Evolutionary conservation across 2,888 invertebrate genomes (phyloP).

Genomic region (Geotrupes spiniger): DNA sequence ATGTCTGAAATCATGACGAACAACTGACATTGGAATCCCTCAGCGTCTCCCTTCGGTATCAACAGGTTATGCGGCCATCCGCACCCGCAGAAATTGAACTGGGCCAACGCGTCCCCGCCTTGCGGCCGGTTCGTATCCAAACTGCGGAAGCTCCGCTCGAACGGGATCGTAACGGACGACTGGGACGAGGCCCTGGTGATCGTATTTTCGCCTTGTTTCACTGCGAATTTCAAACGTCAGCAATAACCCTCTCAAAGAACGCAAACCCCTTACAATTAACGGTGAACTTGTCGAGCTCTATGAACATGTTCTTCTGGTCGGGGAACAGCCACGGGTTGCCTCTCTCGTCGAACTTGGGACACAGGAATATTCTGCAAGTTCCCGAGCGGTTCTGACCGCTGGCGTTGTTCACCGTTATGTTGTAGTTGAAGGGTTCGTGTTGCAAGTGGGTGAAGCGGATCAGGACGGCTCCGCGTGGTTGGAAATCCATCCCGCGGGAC

Average conservation of each 20-base stretch:
- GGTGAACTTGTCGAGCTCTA: slow-evolving; percentile 73
- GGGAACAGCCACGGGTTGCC: slow-evolving; percentile 58
- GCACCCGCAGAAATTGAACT: slow-evolving; percentile 83
- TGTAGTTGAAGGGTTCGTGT: slow-evolving; percentile 68
- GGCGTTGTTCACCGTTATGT: slow-evolving; percentile 43
- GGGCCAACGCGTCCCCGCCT: slow-evolving; percentile 53
- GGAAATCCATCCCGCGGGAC: slow-evolving; percentile 78
- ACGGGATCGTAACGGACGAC: slow-evolving; percentile 80
- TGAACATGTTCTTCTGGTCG: slow-evolving; percentile 64
- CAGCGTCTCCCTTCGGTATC: slow-evolving; percentile 66
- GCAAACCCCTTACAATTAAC: slow-evolving; percentile 57
- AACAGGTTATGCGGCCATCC: slow-evolving; percentile 86
- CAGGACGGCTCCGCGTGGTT: slow-evolving; percentile 70
- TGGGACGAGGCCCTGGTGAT: slow-evolving; percentile 65
- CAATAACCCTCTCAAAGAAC: slow-evolving; percentile 55
- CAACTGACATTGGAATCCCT: slow-evolving; percentile 66
- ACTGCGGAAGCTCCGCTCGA: slow-evolving; percentile 75
- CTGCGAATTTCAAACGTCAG: slow-evolving; percentile 51
- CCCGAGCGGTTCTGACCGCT: slow-evolving; percentile 58
- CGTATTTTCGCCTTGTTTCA: slow-evolving; percentile 65
- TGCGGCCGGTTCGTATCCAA: slow-evolving; percentile 61
- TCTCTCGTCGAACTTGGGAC: slow-evolving; percentile 64
- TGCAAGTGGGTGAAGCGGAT: slow-evolving; percentile 77
- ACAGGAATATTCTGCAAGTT: slow-evolving; percentile 69
- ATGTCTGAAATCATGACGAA: slow-evolving; percentile 74